Evolutionary conservation across 1,140 invertebrate genomes (phyloP), one percentile per base, ranked within the genome.

Genomic region (Adelges cooleyi): DNA sequence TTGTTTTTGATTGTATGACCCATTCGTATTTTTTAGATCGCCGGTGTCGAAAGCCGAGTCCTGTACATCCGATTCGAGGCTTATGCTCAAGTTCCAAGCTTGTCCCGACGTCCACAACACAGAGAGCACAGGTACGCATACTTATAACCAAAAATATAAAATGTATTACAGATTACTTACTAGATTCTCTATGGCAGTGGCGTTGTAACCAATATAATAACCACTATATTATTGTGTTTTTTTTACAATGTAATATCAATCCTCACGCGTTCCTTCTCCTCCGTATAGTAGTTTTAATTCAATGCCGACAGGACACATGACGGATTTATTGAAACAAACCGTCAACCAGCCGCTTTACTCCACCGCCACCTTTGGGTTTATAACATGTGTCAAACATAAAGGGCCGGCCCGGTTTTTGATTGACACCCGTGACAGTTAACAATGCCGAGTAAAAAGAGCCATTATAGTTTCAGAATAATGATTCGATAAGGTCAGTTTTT

Each of bases 1-100:
- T n/a, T n/a, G n/a, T n/a, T n/a, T n/a, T n/a, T n/a, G n/a, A n/a
- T n/a, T n/a, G n/a, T n/a, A n/a, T n/a, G n/a, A n/a, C n/a, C n/a
- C n/a, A n/a, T n/a, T n/a, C n/a, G n/a, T n/a, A n/a, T n/a, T n/a
- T 66, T 69, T 29, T 42, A 69, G 70, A 13, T 80, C 80, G 70
- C 89, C 89, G 1, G 78, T 81, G 17, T 90, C 87, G 15, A 84
- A 81, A 38, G 85, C 87, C 13, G 87, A 91, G 72, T 83, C 86
- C 65, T 92, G 89, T 72, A 90, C 86, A 1, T 86, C 91, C 70
- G 83, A 89, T 69, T 87, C 84, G 1, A 78, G 85, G 53, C 75
- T 91, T 15, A 78, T 94, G 46, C 82, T 95, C 69, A 84, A 85
- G 72, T 95, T 92, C 74, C 90, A 94, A 78, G 91, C 91, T 17